phyloP scores from a whole-genome alignment of 1,140 invertebrate genomes.

The Ooceraea biroi region DNA sequence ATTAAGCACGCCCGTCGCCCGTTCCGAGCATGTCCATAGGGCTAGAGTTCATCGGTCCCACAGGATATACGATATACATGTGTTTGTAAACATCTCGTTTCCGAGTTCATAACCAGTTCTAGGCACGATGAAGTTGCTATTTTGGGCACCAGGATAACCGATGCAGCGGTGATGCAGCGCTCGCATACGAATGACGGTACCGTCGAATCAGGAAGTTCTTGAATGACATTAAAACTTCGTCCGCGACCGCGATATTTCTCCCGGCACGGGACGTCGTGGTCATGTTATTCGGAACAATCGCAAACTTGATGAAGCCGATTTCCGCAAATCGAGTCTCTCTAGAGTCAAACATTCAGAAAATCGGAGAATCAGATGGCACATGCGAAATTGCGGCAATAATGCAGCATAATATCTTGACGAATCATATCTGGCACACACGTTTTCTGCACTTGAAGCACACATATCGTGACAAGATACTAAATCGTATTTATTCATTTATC shows the following conservation, averaged over 20 bases:
- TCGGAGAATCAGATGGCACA: constrained; percentile 12
- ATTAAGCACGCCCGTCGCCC: constrained; percentile 5
- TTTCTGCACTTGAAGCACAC: too few relatives aligned
- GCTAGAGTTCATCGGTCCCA: not conserved
- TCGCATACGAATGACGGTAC: constrained; percentile 8
- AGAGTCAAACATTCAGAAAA: not conserved
- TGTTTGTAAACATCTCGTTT: constrained; percentile 32
- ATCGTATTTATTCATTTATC: too few relatives aligned
- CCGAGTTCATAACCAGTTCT: constrained; percentile 37
- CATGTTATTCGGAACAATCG: constrained; percentile 4
- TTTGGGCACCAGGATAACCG: constrained; percentile 10
- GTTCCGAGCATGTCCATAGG: not conserved
- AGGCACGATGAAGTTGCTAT: not conserved
- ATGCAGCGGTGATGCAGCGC: not conserved
- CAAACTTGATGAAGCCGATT: constrained; percentile 7
- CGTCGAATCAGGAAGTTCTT: constrained; percentile 32
- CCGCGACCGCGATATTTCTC: constrained; percentile 5
- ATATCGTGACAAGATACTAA: too few relatives aligned
- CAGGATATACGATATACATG: not conserved
- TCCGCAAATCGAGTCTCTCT: constrained; percentile 7
- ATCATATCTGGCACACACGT: too few relatives aligned
- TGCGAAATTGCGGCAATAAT: not conserved
- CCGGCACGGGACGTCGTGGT: not conserved
- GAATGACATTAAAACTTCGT: constrained; percentile 43
- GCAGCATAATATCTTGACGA: too few relatives aligned